Evolutionary conservation across 2,797 vertebrate genomes (phyloP).

Genomic region (Mergus octosetaceus): DNA sequence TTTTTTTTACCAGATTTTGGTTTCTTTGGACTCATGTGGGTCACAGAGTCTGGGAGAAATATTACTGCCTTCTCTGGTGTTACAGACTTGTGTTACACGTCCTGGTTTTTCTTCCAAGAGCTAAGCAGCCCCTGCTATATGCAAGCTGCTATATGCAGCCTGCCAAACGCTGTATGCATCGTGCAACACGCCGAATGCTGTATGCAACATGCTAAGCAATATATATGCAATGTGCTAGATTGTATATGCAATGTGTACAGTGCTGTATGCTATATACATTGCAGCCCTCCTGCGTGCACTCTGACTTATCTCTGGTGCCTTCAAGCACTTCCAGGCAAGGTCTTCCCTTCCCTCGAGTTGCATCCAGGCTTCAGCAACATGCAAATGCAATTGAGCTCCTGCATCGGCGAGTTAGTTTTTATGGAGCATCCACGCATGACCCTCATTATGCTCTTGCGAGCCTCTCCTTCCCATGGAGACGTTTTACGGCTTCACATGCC

Average conservation of each 20-base stretch:
- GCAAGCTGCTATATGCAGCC: not conserved
- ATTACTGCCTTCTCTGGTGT: no score
- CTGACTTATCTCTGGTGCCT: not conserved
- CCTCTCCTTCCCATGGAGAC: rapidly evolving
- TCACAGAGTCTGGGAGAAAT: not conserved
- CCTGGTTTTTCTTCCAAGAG: not conserved
- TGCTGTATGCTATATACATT: rapidly evolving
- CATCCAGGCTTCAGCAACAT: not conserved
- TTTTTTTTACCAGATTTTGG: not conserved
- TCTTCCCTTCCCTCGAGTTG: not conserved
- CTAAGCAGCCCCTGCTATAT: not conserved
- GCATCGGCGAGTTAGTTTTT: rapidly evolving
- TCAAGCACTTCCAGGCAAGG: not conserved
- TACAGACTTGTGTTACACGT: not conserved
- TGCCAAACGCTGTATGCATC: not conserved
- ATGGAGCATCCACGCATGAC: not conserved
- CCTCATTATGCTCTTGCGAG: rapidly evolving
- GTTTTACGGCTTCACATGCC: rapidly evolving
- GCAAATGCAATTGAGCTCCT: not conserved
- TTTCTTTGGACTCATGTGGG: not conserved
- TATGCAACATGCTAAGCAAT: not conserved
- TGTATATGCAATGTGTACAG: not conserved
- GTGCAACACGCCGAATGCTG: not conserved
- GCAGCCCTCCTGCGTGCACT: rapidly evolving
- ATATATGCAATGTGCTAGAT: rapidly evolving